Evolutionary conservation across 1,140 invertebrate species (phyloP).

Genomic region (Bombus haemorrhoidalis): DNA sequence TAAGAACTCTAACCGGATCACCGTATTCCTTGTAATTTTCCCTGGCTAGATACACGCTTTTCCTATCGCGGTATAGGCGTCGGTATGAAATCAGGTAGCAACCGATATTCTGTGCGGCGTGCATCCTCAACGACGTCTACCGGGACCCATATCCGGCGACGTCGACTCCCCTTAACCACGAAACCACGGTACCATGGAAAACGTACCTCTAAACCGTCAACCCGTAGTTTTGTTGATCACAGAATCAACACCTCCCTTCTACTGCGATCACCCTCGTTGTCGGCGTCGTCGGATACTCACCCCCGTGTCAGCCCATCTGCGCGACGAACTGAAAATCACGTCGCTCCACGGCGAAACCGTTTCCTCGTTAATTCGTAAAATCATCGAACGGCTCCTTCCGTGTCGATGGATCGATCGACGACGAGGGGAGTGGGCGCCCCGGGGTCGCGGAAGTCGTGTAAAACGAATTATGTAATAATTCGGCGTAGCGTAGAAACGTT

Average conservation of each 20-base stretch:
- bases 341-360: conserved; percentile 41
- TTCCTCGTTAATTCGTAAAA: conserved; percentile 66
- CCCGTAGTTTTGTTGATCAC: conserved; percentile 65
- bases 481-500: not conserved
- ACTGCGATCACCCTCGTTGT: not conserved
- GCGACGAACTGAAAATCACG: conserved; percentile 47
- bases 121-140: conserved; percentile 8
- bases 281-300: conserved; percentile 3
- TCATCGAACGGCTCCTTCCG: conserved; percentile 65
- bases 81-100: not conserved
- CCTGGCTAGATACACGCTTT: not conserved
- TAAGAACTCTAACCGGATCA: too few species aligned
- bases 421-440: not conserved
- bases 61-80: not conserved
- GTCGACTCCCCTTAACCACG: conserved; percentile 61
- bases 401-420: conserved; percentile 57
- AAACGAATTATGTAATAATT: not conserved
- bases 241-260: conserved; percentile 62
- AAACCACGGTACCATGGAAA: conserved; percentile 56
- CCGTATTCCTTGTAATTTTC: not conserved
- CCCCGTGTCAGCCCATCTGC: conserved; percentile 35
- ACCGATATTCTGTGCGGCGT: not conserved
- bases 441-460: not conserved
- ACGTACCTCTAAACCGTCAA: conserved; percentile 57
- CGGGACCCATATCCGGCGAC: conserved; percentile 50